phyloP scores from a whole-genome alignment of 2,113 vertebrate species.

The Charadrius vociferus region DNA sequence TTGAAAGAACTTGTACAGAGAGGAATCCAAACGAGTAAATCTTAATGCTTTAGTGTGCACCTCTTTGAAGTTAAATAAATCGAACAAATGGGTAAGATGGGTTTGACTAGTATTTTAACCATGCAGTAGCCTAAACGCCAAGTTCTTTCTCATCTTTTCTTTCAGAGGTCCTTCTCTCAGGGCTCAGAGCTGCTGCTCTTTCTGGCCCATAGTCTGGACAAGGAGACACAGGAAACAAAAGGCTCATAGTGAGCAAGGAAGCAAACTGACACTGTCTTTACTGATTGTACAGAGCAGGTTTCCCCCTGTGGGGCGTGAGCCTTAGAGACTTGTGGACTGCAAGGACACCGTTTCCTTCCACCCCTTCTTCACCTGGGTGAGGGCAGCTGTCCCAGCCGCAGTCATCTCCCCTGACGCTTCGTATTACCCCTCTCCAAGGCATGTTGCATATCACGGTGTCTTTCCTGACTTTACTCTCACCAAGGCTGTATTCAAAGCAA shows the following conservation, averaged over 20 bases:
- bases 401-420: neutral
- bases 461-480: neutral
- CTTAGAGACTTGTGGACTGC: neutral
- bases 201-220: neutral
- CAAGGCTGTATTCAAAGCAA: neutral
- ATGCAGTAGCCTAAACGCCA: neutral
- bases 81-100: slow-evolving; percentile 48
- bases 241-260: neutral
- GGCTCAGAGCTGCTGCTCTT: slow-evolving; percentile 13
- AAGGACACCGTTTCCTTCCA: neutral
- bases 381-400: neutral
- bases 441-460: neutral
- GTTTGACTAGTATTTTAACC: slow-evolving; percentile 21
- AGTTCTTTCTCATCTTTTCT: neutral
- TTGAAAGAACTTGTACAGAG: slow-evolving; percentile 65
- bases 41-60: slow-evolving; percentile 72
- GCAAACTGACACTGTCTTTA: neutral
- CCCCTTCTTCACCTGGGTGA: neutral
- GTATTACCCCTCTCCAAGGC: neutral
- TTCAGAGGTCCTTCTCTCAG: neutral
- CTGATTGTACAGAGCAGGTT: neutral
- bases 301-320: neutral
- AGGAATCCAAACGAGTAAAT: slow-evolving; percentile 56
- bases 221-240: neutral
- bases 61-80: slow-evolving; percentile 76